Evolutionary conservation across 2,113 vertebrate genomes (phyloP), one percentile per base, ranked within the genome.

Genomic region (Anoplopoma fimbria): DNA sequence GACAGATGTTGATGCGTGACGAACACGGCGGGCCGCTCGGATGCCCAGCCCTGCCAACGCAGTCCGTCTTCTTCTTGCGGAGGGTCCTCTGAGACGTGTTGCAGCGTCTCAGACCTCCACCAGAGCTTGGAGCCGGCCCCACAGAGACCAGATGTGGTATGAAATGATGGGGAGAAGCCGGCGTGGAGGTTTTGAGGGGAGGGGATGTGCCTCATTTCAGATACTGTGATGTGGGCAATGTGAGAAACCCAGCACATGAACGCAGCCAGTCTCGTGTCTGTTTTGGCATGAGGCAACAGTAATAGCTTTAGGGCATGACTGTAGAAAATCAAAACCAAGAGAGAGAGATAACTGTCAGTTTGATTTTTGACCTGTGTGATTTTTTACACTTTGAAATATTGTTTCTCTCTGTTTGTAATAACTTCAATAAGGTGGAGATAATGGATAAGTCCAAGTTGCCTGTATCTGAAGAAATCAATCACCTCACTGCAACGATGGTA

Each of bases 71-170:
- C 57, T 21, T 63, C 68, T 25, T 61, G 82, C 1, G 64, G 87
- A 89, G 79, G 85, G 79, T 89, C 80, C 25, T 87, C 73, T 72
- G 64, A 85, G 87, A 86, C 67, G 82, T 77, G 87, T 40, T 84
- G 78, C 88, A 79, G 83, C 51, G 15, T 70, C 82, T 47, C 69
- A 72, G 92, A 93, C 92, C 94, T 94, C 93, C 94, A 86, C 88
- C 25, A 21, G 85, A 83, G 91, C 69, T 83, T 88, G 91, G 88
- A 89, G 83, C 73, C 1, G 31, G 64, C 80, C 87, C 88, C 87
- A 62, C 71, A 47, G 84, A 79, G 15, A n/a, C 92, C 94, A 93
- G 92, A 93, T 92, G 93, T 94, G 91, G 74, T 64, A 77, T 23
- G 71, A 84, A 85, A 62, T 15, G 87, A 82, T 31, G 80, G 72